Base-by-base conservation (phyloP, 1,140 invertebrate species). In the Nautilus pompilius region DNA sequence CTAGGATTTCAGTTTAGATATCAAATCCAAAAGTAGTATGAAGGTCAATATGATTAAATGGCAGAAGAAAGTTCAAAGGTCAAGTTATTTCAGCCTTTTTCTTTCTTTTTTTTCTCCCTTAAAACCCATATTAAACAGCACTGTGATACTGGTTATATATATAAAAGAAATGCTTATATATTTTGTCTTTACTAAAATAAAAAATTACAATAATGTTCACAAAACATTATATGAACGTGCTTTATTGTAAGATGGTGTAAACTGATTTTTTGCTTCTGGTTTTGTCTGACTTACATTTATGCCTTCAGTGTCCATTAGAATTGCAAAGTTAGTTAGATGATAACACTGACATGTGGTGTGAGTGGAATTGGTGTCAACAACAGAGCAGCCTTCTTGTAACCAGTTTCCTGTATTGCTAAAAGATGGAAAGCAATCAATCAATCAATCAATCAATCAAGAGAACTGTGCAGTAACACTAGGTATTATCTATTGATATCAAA, bases 261-360 rank as follows among this genome's bases (percentile, higher is more conserved):
- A 22, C 28, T 3, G 24, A 29, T 54, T 17, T 54, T 22, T 28
- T 22, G 3, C 17, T n/a, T 54, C 3, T 20, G 33, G 6, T 2
- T 30, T 30, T 34, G 17, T 17, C 5, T 24, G 29, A 41, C 59
- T 24, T 62, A 79, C 77, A 67, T 76, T 58, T 1, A 72, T 67
- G 10, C 66, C 70, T 15, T 75, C 63, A 10, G 77, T 68, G 76
- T 97, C 94, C 56, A 96, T 91, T 10, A 98, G 84, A 24, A 96
- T 90, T 3, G 93, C 93, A 78, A 95, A 96, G 4, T 91, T 95
- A 2, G 93, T 94, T 0, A 97, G 84, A 80, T 96, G 92, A 69
- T 92, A 90, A 81, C 95, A 98, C 6, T 93, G 93, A 77, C 95
- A 98, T 75, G 96, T 96, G n/a, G 97, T 88, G n/a, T 83, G 83